Evolutionary conservation across 2,797 vertebrate species (phyloP), one percentile per base, ranked within the genome.

Genomic region (Paratrypauchen microcephalus): DNA sequence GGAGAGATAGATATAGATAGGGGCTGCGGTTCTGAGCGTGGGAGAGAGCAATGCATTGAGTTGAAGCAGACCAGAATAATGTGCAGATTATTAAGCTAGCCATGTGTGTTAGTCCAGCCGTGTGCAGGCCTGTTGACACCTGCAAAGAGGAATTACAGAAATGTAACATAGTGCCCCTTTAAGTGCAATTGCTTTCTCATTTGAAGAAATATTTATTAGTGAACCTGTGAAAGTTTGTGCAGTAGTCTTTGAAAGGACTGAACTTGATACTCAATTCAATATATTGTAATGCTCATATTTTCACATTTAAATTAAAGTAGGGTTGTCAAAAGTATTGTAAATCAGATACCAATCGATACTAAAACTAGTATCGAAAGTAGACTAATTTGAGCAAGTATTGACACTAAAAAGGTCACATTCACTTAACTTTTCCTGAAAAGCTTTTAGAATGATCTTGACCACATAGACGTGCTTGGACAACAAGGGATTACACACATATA

Each of bases 21-120:
- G 70, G 70, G 75, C 75, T 81, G 73, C 78, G 73, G 76, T 71
- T 54, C 61, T 47, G 81, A 83, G 83, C 86, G 82, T 91, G 87
- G 86, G 90, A 91, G 87, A 85, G 80, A 82, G 87, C 86, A 88
- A 88, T 26, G 75, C 81, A 91, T 88, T 90, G 86, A 90, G 81
- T 78, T 87, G 89, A 88, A 92, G 82, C 84, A 90, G 91, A 93
- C 91, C 92, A 90, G 86, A 87, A 86, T 93, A 93, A 93, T 93
- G 73, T 83, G 88, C 72, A 87, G 83, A 88, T 85, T 78, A 68
- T 67, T 64, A 57, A 15, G 12, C 24, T 28, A 18, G 55, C 13
- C 55, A 57, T 57, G 55, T 57, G 55, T 18, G 24, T 18, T 15
- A 61, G 69, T 26, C 69, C 57, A 69, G 59, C 48, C 75, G 60